Percentiles rank a stretch among this genome's conserved stretches.
Evolutionary conservation across 2,797 vertebrate species (phyloP).

Genomic region (Carduelis carduelis): DNA sequence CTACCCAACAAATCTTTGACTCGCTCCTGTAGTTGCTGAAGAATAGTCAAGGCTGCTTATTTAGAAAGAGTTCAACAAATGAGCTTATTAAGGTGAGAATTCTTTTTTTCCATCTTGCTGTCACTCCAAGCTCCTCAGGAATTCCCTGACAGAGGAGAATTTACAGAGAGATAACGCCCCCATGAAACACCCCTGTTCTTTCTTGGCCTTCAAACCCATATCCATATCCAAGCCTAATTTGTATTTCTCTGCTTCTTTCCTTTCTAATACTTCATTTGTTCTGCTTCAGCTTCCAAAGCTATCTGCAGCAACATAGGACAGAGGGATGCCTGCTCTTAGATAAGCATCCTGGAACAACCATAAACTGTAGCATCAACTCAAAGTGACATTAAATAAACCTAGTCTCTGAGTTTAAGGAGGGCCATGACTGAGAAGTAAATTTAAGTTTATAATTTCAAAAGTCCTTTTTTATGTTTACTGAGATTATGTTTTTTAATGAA

Average conservation of each 20-base stretch:
- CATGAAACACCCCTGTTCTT: not conserved
- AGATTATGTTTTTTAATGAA: not conserved
- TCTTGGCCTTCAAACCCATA: not conserved
- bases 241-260: not conserved
- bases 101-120: not conserved
- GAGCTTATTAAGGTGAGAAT: not conserved
- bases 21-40: not conserved
- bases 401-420: not conserved
- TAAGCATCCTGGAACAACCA: not conserved
- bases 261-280: not conserved
- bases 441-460: not conserved
- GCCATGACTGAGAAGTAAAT: not conserved
- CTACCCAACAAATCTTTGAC: not conserved
- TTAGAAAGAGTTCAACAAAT: not conserved
- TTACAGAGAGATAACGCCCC: not conserved
- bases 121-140: not conserved
- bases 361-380: not conserved
- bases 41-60: not conserved
- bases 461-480: not conserved
- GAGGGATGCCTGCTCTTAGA: not conserved
- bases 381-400: not conserved
- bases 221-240: not conserved
- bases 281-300: not conserved
- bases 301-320: not conserved
- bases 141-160: not conserved